Base-by-base conservation (phyloP, 35 echinoderm and acorn worm genomes). In the Apostichopus californicus region DNA sequence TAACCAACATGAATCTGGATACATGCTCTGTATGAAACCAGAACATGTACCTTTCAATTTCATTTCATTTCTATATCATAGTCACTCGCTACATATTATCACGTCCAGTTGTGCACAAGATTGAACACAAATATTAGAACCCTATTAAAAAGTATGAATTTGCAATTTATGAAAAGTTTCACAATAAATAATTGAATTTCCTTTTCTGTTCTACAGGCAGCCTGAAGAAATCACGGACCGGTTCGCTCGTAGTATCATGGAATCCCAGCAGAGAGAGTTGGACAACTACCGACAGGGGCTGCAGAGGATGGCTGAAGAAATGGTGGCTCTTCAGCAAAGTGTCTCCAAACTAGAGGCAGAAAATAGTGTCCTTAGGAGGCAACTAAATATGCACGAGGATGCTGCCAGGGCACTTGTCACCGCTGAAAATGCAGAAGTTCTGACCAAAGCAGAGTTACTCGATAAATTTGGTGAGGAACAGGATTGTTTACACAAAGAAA, bases 351-450 rank as follows among this genome's bases (percentile, higher is more conserved):
- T 98, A 1, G 97, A 98, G 52, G 88, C 24, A 14, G 97, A 96
- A 26, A 98, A 98, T 60, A 96, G 95, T 64, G 60, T 71, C 34
- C 80, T 96, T 52, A 86, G 95, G 18, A 87, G 94, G 21, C 97
- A 95, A 73, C 78, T 96, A 11, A 94, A 96, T 77, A 98, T 98
- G 97, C 92, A 98, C 80, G 97, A 98, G 68, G 97, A 98, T 73
- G 87, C 97, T 24, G 89, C 97, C 7, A 94, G 78, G 53, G 97
- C 97, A 73, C 86, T 98, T 79, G 81, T 96, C 8, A 80, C 79
- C 25, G 93, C 87, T 24, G 91, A 92, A 54, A 92, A 94, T n/a
- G 80, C 95, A 1, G 93, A 96, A 20, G 93, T 90, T 3, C 14
- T 98, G 61, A 77, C 92, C 14, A 96, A 92, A 61, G 93, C 93